Conservation (phyloP, 2,888 invertebrate genomes). For the Diplolepis rosae region DNA sequence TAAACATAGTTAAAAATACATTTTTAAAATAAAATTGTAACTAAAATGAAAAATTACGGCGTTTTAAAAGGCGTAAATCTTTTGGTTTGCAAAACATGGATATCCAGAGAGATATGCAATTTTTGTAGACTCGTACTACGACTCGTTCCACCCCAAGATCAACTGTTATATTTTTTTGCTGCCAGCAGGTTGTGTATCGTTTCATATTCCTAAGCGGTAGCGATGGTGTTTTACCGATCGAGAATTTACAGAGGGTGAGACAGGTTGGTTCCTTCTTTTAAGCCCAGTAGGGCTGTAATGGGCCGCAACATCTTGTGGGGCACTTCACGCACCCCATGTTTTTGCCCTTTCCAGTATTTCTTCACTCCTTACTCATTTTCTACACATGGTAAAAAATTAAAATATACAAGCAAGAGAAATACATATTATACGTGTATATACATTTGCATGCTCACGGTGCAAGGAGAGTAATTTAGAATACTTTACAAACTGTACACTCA, state of each 20-base stretch:
- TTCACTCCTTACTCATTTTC: conserved; percentile 29
- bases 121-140: not conserved
- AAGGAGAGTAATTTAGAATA: too few relatives aligned
- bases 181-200: conserved; percentile 50
- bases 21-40: not conserved
- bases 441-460: too few relatives aligned
- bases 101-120: not conserved
- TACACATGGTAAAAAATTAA: too few relatives aligned
- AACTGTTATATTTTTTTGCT: conserved; percentile 23
- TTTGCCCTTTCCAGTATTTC: conserved; percentile 50
- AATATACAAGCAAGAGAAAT: too few relatives aligned
- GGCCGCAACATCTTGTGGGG: conserved; percentile 69
- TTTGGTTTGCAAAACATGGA: not conserved
- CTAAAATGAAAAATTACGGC: not conserved
- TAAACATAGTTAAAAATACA: not conserved
- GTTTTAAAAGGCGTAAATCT: not conserved
- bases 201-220: conserved; percentile 65
- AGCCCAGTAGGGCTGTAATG: conserved; percentile 65
- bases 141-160: not conserved
- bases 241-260: conserved; percentile 46
- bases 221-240: conserved; percentile 68
- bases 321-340: conserved; percentile 61
- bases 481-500: too few relatives aligned
- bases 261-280: conserved; percentile 49
- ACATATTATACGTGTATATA: too few relatives aligned